Base-by-base conservation (phyloP, 53 echinoderm and acorn worm genomes). In the Crossaster papposus region DNA sequence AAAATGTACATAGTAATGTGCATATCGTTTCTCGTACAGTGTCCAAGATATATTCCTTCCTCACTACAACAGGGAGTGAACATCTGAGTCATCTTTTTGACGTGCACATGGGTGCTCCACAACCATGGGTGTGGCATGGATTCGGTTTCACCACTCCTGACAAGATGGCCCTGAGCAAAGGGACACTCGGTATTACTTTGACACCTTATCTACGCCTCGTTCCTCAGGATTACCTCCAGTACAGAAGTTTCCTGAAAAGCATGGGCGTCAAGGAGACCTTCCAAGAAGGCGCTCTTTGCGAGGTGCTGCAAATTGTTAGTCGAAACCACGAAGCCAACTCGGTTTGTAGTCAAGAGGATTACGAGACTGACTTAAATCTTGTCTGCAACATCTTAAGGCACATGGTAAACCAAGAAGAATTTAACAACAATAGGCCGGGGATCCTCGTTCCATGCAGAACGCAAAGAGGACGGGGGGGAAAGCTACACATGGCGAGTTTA, bases 41-140 rank as follows among this genome's bases (percentile, higher is more conserved):
- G 33, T 64, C 37, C 53, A 22, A 7, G 64, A 72, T 91, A 22
- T 91, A 84, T 29, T 65, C 0, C 18, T 91, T 91, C 79, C 32
- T 91, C 22, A 78, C 53, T 30, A 44, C n/a, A 26, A 64, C 79
- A 65, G n/a, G n/a, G n/a, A 51, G 14, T 22, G 38, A 11, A 13
- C 79, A 76, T 30, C 20, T 79, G 13, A 38, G 23, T 0, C 15
- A 85, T 35, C 78, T 91, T 13, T 79, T 84, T 51, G 1, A 7
- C 15, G 2, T n/a, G 7, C 37, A n/a, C 37, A 54, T 83, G 20
- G 54, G 50, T 37, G 26, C 23, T 12, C 10, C 36, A 32, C 8
- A 50, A 3, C 30, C 53, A 14, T 91, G 91, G 85, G 72, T 95
- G 20, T 95, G 95, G 95, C 85, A 95, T 91, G 95, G 93, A 1